Base-by-base conservation (phyloP, 1,140 invertebrate species). In the Drosophila leontia region DNA sequence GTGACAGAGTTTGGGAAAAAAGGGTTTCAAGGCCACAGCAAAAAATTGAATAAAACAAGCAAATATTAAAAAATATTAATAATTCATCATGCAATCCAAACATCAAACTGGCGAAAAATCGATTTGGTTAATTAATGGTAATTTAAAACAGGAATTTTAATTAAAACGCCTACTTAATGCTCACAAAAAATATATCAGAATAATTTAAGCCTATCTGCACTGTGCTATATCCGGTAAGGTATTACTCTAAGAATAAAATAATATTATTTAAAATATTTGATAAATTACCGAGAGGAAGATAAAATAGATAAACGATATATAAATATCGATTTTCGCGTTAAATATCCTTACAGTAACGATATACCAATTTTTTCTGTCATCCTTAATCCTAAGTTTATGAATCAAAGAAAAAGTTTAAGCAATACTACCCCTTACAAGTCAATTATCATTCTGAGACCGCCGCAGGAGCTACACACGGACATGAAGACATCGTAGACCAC, bases 401-500 rank as follows among this genome's bases (percentile, higher is more conserved):
- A 42, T 42, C n/a, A 9, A 42, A 17, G 2, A 3, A 11, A n/a
- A n/a, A n/a, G n/a, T n/a, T n/a, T n/a, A n/a, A n/a, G n/a, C n/a
- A n/a, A n/a, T n/a, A n/a, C n/a, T 47, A 29, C n/a, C 17, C 41
- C 91, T 47, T 78, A 92, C 91, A 91, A 72, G 42, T 91, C 78
- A 4, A 92, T 75, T 7, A 92, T 32, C 15, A 58, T 64, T n/a
- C 15, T 50, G 11, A 92, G 44, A 2, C 91, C 88, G 1, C 91
- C 91, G 29, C 81, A 82, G 7, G 71, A 75, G 29, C 80, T 80
- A 61, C 91, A 91, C 7, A 92, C 42, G 15, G 61, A 71, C 88
- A 92, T 92, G 35, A 92, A 92, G 45, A 88, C 68, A 50, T 82
- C 84, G 47, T 78, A 91, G 15, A 59, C 75, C 44, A 92, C 83